These are phyloP conservation scores for Origma solitaria DNA, from an alignment of 2,113 vertebrate species.

Conservation along the genomic window DNA sequence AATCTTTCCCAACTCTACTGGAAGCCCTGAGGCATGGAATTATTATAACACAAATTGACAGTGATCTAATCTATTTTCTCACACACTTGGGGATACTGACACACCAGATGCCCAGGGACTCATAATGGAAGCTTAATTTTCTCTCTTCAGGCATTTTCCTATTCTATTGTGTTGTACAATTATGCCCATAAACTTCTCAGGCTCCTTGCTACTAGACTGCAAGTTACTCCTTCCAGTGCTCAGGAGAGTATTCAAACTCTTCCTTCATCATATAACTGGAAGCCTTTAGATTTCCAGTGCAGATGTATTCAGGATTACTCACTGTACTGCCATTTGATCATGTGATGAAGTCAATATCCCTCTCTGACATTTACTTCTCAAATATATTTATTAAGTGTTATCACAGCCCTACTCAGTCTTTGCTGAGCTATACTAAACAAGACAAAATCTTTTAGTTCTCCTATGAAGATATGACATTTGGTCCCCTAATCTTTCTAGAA, in stretches of 20 bases:
- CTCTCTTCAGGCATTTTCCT: conserved; percentile 7
- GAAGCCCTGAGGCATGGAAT: conserved; percentile 38
- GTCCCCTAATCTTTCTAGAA: background rate
- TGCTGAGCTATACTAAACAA: background rate
- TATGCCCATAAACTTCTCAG: background rate
- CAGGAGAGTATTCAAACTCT: background rate
- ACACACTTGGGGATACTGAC: conserved; percentile 10
- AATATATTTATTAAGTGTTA: conserved; percentile 30
- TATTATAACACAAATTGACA: conserved; percentile 36
- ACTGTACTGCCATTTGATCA: conserved; percentile 4
- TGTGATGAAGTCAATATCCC: conserved; percentile 38
- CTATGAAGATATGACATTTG: background rate
- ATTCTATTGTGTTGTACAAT: background rate
- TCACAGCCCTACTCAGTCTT: background rate
- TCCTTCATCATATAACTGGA: background rate
- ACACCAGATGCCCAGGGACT: conserved; percentile 22
- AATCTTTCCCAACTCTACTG: background rate
- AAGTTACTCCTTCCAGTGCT: background rate
- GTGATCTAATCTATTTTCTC: conserved; percentile 23
- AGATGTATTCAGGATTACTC: conserved; percentile 29
- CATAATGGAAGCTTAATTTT: conserved; percentile 6
- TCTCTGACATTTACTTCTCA: conserved; percentile 51
- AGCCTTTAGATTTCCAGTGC: background rate
- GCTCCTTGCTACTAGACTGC: background rate
- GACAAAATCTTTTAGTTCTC: background rate